Evolutionary conservation across 2,113 vertebrate genomes (phyloP).

Genomic region (Eidolon helvum): DNA sequence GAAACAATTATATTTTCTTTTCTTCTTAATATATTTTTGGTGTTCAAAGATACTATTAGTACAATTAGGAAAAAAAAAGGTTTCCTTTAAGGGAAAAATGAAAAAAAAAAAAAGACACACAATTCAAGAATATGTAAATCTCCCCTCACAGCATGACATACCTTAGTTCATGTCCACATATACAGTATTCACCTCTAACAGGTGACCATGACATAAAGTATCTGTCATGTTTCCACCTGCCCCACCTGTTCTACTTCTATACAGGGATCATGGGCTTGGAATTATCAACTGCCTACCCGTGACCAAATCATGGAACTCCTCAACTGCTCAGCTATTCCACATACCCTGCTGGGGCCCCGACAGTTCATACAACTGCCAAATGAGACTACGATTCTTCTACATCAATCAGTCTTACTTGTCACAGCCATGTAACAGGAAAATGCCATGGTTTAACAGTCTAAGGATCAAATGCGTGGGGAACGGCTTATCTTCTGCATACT

Average conservation of each 20-base stretch:
- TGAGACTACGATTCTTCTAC: neutral
- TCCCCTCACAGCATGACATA: neutral
- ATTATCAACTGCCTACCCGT: too few relatives aligned
- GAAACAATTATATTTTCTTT: neutral
- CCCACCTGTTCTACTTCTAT: neutral
- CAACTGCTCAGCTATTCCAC: too few relatives aligned
- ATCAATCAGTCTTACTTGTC: neutral
- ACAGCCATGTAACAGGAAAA: neutral
- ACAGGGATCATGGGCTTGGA: rapidly evolving
- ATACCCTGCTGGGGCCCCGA: neutral
- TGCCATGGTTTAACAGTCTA: neutral
- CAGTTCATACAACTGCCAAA: neutral
- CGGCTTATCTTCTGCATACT: rapidly evolving
- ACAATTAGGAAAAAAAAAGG: neutral
- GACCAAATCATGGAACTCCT: neutral
- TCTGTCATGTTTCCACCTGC: neutral
- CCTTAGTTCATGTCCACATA: neutral
- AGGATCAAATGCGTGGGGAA: neutral
- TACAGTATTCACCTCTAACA: neutral
- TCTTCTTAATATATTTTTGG: neutral
- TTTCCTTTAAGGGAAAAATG: neutral
- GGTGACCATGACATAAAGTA: rapidly evolving
- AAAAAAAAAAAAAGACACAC: neutral
- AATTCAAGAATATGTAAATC: neutral
- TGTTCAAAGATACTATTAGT: neutral